These are phyloP conservation scores for Pelecanoides urinatrix DNA, from an alignment of 2,113 vertebrate species.

Conservation along the genomic window DNA sequence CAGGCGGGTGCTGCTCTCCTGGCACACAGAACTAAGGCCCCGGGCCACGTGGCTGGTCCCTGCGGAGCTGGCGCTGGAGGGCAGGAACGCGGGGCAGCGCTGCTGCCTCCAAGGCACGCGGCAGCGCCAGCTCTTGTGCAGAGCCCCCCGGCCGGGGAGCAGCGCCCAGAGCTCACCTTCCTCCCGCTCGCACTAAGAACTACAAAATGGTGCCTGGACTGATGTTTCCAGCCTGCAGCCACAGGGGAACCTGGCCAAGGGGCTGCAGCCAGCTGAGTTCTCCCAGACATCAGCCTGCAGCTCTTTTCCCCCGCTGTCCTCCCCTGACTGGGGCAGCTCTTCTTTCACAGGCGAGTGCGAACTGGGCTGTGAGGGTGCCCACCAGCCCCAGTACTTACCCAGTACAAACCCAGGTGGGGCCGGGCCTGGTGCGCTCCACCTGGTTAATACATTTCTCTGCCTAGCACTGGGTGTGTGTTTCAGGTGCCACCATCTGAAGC, in stretches of 20 bases:
- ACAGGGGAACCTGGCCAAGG: neutral
- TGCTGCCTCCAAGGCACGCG: neutral
- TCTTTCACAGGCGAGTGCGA: neutral
- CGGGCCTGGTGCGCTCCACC: neutral
- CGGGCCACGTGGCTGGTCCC: fast-evolving
- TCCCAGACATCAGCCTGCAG: neutral
- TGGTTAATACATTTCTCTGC: neutral
- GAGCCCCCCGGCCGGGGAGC: neutral
- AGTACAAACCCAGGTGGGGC: too few species aligned
- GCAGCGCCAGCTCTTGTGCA: neutral
- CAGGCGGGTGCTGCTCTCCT: neutral
- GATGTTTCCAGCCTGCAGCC: neutral
- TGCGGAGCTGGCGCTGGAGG: fast-evolving
- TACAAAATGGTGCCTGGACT: neutral
- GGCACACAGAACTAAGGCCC: neutral
- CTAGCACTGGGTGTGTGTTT: neutral
- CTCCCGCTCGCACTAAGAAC: neutral
- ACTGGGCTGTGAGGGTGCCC: neutral
- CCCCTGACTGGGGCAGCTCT: neutral
- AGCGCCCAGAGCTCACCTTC: neutral
- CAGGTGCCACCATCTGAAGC: neutral
- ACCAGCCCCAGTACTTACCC: neutral
- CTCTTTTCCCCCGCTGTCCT: neutral
- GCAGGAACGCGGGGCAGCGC: neutral
- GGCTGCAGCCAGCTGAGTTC: neutral